Evolutionary conservation across 2,888 invertebrate species (phyloP), one percentile per base, ranked within the genome.

Genomic region (Caenorhabditis sinica): DNA sequence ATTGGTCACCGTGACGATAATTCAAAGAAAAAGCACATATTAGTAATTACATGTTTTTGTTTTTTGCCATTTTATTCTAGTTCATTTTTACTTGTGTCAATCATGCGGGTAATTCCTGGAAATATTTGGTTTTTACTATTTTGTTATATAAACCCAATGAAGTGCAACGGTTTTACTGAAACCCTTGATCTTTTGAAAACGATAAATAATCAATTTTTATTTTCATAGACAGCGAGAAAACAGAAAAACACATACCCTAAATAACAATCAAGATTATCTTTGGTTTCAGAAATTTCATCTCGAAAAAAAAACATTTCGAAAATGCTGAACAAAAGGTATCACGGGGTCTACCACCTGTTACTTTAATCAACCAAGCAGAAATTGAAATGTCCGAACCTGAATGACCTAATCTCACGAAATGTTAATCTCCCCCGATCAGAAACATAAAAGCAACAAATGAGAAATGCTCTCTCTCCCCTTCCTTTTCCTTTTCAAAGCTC

Each of bases 1-100:
- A 69, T 60, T 69, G 17, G 45, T 61, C 17, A 77, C 68, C 2
- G 61, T 68, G 15, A 69, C 76, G 13, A 69, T 77, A 15, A 20
- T 69, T 30, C 40, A 11, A 1, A 58, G 17, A 11, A 77, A 69
- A 23, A 77, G 76, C 61, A 77, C 75, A 17, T 58, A 43, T 20
- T 75, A 75, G 66, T 9, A 13, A 15, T 63, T 2, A 45, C 36
- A 25, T 74, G 51, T 74, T 74, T 23, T 74, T 49, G 3, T n/a
- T 43, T 40, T 30, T 40, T 30, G 43, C 33, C 15, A 28, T 60
- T 3, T 30, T n/a, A 28, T 36, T 36, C 9, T 36, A 36, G 23
- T 13, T 23, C 13, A 2, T n/a, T 36, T 5, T 56, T 66, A 33
- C 40, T 15, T 13, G 53, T 58, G 25, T 25, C 30, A 43, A 58